Conservation (phyloP, 2,113 vertebrate genomes). For the Bos taurus region ARS-UCD2.0 NC_037332.1:23311501-23312000, state of each 20-base stretch:
- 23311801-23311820: background rate
- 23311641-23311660: background rate
- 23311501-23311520: background rate
- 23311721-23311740: background rate
- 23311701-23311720: background rate
- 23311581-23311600: background rate
- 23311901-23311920: background rate
- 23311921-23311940: background rate
- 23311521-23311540: background rate
- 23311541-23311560: background rate
- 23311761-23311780: background rate
- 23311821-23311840: background rate
- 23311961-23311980: background rate
- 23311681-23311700: background rate
- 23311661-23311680: background rate
- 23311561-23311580: background rate
- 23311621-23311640: background rate
- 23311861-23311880: background rate
- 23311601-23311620: background rate
- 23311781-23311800: background rate
- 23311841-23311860: background rate
- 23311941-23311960: background rate
- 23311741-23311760: background rate
- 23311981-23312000: background rate
- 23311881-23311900: background rate